phyloP scores from a whole-genome alignment of 2,888 invertebrate species.

The Carabus problematicus region DNA sequence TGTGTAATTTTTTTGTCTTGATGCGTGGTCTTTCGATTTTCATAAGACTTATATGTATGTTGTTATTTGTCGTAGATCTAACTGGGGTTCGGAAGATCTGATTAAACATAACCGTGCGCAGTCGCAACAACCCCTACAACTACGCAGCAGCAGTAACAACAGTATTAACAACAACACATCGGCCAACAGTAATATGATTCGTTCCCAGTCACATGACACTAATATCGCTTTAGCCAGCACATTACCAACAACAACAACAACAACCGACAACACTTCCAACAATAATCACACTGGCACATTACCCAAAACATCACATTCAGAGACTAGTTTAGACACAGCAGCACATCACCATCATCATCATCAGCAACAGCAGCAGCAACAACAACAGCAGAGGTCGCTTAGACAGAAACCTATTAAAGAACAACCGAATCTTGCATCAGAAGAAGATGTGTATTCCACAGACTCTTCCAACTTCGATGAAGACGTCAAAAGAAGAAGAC shows the following conservation, averaged over 20 bases:
- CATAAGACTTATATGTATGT: neutral
- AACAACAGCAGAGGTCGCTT: constrained; percentile 34
- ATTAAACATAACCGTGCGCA: constrained; percentile 30
- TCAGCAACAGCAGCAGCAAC: constrained; percentile 10
- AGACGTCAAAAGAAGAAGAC: constrained; percentile 66
- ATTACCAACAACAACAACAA: constrained; percentile 30
- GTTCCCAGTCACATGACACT: constrained; percentile 64
- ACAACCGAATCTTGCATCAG: constrained; percentile 61
- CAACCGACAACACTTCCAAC: too few species aligned
- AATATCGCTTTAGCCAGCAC: constrained; percentile 54
- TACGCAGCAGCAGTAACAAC: constrained; percentile 55
- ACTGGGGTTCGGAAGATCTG: constrained; percentile 41
- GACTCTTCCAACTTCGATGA: constrained; percentile 75
- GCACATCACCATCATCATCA: constrained; percentile 25
- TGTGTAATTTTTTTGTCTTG: neutral
- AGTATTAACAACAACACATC: constrained; percentile 50
- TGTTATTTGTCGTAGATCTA: constrained; percentile 25
- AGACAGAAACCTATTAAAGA: constrained; percentile 52
- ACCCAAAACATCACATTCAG: constrained; percentile 63
- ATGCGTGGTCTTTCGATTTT: too few species aligned
- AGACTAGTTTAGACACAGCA: constrained; percentile 58
- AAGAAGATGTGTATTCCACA: constrained; percentile 73
- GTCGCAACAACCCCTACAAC: constrained; percentile 46
- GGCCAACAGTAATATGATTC: constrained; percentile 53
- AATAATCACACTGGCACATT: constrained; percentile 15